Evolutionary conservation across 2,113 vertebrate genomes (phyloP).

Genomic region (Lampris incognitus): DNA sequence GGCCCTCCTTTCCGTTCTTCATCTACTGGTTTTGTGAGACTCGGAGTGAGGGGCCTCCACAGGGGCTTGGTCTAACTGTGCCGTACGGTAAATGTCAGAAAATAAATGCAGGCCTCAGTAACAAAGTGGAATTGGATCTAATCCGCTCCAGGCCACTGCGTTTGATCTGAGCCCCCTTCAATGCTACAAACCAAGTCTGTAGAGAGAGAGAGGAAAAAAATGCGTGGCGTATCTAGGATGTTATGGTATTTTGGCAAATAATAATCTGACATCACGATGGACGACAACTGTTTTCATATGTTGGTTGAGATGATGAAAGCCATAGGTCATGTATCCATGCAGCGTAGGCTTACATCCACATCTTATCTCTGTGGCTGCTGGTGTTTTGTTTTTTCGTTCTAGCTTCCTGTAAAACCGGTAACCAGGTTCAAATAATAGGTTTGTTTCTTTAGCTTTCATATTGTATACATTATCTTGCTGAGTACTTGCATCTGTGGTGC

Average conservation of each 20-base stretch:
- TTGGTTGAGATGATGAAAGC: conserved; percentile 60
- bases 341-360: conserved; percentile 37
- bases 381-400: conserved; percentile 12
- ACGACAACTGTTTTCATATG: conserved; percentile 74
- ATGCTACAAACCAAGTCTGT: conserved; percentile 54
- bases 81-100: conserved; percentile 77
- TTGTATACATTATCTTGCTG: conserved; percentile 62
- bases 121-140: conserved; percentile 80
- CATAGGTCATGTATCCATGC: conserved; percentile 27
- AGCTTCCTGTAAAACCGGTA: conserved; percentile 54
- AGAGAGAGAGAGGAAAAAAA: conserved; percentile 33
- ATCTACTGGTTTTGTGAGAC: conserved; percentile 53
- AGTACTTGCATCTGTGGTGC: conserved; percentile 61
- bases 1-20: conserved; percentile 29
- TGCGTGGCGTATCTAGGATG: conserved; percentile 65
- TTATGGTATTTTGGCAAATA: conserved; percentile 67
- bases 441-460: conserved; percentile 55
- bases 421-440: conserved; percentile 51
- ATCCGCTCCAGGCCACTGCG: conserved; percentile 69
- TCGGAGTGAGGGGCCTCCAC: conserved; percentile 58
- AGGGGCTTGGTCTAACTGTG: conserved; percentile 61
- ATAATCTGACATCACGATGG: conserved; percentile 73
- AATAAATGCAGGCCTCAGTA: conserved; percentile 74
- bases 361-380: conserved; percentile 45
- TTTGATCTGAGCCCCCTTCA: conserved; percentile 77